A percentile compares a stretch with the other conserved stretches of the same genome.
These are phyloP conservation scores for Neelides sp. DNA, from an alignment of 1,140 invertebrate genomes.

Conservation along the genomic window DNA sequence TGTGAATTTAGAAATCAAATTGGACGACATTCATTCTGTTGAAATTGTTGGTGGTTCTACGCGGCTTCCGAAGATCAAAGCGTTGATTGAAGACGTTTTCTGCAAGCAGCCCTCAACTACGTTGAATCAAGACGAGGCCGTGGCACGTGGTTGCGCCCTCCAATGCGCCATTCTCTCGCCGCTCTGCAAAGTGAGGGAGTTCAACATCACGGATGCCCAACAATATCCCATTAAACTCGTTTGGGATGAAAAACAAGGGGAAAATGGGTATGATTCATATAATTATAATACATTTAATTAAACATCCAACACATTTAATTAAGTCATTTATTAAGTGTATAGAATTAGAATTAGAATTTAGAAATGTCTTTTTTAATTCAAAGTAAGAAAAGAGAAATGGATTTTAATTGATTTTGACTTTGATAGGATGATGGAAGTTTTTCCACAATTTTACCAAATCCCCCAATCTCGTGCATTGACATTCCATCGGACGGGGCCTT, in stretches of 20 bases:
- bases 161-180: slow-evolving; percentile 95
- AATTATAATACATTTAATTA: too few species aligned
- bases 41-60: slow-evolving; percentile 94
- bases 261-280: slow-evolving; percentile 45
- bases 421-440: slow-evolving; percentile 60
- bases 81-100: slow-evolving; percentile 74
- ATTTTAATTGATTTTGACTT: slow-evolving; percentile 28
- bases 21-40: slow-evolving; percentile 81
- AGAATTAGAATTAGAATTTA: slow-evolving; percentile 8
- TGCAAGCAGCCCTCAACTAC: slow-evolving; percentile 80
- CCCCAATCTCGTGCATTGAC: slow-evolving; percentile 91
- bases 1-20: slow-evolving; percentile 55
- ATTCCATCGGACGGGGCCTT: slow-evolving; percentile 76
- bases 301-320: too few species aligned
- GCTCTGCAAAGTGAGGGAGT: slow-evolving; percentile 87
- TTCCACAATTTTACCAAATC: slow-evolving; percentile 71
- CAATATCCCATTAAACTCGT: slow-evolving; percentile 75
- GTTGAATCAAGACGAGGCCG: slow-evolving; percentile 94
- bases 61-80: slow-evolving; percentile 83
- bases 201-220: slow-evolving; percentile 82
- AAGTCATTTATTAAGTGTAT: neutral
- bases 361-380: slow-evolving; percentile 9
- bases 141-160: slow-evolving; percentile 85
- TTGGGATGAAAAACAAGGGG: slow-evolving; percentile 62
- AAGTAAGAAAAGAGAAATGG: too few species aligned